Evolutionary conservation across 2,113 vertebrate genomes (phyloP), one percentile per base, ranked within the genome.

Genomic region (Polyodon spathula): DNA sequence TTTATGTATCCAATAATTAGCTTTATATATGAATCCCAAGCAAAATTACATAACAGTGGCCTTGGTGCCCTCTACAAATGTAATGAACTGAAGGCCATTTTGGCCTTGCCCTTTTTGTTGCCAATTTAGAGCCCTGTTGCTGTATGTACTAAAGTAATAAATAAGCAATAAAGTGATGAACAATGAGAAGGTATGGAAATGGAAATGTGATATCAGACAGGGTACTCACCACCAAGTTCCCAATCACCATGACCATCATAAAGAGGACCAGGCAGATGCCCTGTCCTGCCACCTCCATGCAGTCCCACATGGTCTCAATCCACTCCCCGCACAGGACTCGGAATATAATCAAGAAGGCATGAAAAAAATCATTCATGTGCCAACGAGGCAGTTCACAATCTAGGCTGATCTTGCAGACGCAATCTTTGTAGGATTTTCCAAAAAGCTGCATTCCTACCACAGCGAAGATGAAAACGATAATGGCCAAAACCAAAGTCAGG

Each of bases 231-330:
- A 99, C 96, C 0, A 98, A 85, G 78, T 98, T 99, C 57, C 96
- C 96, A 0, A 99, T 93, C 76, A 99, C 93, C 94, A 99, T 99
- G 77, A 97, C 95, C 96, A 99, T 90, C 90, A 98, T 89, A 83
- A 97, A 99, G 73, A 99, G 94, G 0, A 89, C 76, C 57, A 99
- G 84, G 66, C 96, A 99, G 92, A 99, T 91, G 54, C 77, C 71
- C 55, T 87, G 76, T 15, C 92, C 95, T 0, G 93, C 89, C 74
- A 99, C 95, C 78, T 99, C 94, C 96, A 99, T 99, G 81, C 96
- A 98, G 82, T 95, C 91, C 96, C 96, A 98, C 96, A 98, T 98
- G 68, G 93, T 97, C 84, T 98, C 96, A 0, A 99, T 99, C 95
- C 95, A 99, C 72, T 99, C 96, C 1, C 96, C 96, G 0, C 96